These are phyloP conservation scores for Heliconius hortense DNA, from an alignment of 2,888 invertebrate genomes.

Conservation along the genomic window DNA sequence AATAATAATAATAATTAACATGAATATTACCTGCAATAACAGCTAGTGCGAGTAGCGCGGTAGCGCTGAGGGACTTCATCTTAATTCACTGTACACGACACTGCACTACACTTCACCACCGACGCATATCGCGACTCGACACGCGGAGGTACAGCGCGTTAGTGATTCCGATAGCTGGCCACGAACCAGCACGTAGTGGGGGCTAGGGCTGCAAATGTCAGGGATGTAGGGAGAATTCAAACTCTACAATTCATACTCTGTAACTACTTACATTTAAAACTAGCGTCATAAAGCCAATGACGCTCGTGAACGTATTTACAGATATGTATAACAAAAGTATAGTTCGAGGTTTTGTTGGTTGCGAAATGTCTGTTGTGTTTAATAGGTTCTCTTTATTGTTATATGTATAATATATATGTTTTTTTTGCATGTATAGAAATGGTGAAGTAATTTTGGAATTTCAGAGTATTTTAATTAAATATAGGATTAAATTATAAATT, in stretches of 20 bases:
- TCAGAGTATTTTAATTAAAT: too few relatives aligned
- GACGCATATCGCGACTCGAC: conserved; percentile 65
- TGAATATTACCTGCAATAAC: conserved; percentile 65
- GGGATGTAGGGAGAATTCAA: conserved; percentile 55
- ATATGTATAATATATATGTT: not conserved
- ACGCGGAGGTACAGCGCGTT: conserved; percentile 77
- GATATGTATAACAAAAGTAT: conserved; percentile 23
- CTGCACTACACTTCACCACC: conserved; percentile 77
- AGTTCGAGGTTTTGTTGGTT: conserved; percentile 16
- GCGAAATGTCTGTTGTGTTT: conserved; percentile 1
- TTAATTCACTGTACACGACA: conserved; percentile 59
- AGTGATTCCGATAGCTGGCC: conserved; percentile 41
- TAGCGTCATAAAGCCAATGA: conserved; percentile 1
- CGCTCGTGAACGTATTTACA: conserved; percentile 14
- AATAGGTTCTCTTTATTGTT: not conserved
- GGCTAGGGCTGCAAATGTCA: conserved; percentile 73
- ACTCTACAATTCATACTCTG: conserved; percentile 25
- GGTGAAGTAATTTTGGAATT: too few relatives aligned
- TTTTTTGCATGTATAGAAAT: not conserved
- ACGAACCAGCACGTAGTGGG: conserved; percentile 54
- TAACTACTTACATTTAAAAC: conserved; percentile 5
- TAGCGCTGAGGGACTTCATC: conserved; percentile 70
- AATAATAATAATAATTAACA: not conserved
- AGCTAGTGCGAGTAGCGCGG: conserved; percentile 63
- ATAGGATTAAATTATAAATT: not conserved